A percentile compares a stretch with the other conserved stretches of the same genome.
Evolutionary conservation across 2,888 invertebrate genomes (phyloP).

Genomic region (Pherbina coryleti): DNA sequence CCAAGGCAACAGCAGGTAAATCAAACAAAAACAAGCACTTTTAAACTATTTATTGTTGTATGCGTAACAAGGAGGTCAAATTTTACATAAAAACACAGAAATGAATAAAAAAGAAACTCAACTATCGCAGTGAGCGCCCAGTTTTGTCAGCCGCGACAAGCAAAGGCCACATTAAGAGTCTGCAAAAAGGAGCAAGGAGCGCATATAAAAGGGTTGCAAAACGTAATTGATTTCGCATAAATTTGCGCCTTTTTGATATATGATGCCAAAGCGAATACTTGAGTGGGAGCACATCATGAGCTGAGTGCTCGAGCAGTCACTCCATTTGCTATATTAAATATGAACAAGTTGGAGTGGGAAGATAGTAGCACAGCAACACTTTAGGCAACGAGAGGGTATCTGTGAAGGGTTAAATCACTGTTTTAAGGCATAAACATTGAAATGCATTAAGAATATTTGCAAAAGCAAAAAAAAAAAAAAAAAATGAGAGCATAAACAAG

Average conservation of each 20-base stretch:
- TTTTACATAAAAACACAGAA: background rate
- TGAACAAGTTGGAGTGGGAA: background rate
- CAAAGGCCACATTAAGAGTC: background rate
- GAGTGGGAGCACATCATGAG: background rate
- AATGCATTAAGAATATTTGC: background rate
- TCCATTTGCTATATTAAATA: conserved; percentile 11
- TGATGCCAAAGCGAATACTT: conserved; percentile 29
- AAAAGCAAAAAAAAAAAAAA: background rate
- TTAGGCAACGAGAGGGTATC: no score
- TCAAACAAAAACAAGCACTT: background rate
- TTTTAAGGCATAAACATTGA: background rate
- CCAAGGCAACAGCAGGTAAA: background rate
- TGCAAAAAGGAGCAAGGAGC: background rate
- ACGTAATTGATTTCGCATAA: conserved; percentile 34
- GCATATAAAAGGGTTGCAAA: background rate
- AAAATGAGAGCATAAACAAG: background rate
- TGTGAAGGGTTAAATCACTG: background rate
- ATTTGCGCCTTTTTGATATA: conserved; percentile 33
- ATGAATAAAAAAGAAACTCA: no score
- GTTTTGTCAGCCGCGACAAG: no score
- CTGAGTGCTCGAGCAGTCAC: conserved; percentile 8
- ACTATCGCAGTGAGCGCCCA: background rate
- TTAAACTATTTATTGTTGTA: background rate
- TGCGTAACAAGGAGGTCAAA: background rate
- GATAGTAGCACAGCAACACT: background rate